Evolutionary conservation across 2,888 invertebrate genomes (phyloP), one percentile per base, ranked within the genome.

Genomic region (Toxonevra muliebris): DNA sequence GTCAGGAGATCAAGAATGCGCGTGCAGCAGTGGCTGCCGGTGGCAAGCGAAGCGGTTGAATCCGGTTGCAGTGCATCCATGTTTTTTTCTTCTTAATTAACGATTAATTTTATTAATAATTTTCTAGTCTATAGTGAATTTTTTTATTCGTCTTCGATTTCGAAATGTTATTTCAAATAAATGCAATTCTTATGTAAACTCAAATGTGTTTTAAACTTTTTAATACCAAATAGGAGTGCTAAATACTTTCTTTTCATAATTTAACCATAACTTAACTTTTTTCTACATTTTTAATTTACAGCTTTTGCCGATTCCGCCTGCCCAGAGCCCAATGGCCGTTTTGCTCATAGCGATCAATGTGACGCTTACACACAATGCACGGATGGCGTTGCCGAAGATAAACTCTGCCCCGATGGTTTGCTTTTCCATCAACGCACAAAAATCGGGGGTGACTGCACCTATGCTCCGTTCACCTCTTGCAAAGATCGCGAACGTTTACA

Each of bases 321-420:
- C 77, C 88, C 88, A 0, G 88, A 90, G 74, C 88, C 87, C 65
- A 91, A 92, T 77, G 93, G 91, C 59, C 87, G 92, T 40, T 92
- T 89, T 77, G 88, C 92, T 0, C 87, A 89, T 0, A 81, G 88
- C 0, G 89, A 88, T 5, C 91, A 92, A 81, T 94, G 93, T 76
- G 94, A 94, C 77, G 89, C 88, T 76, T 93, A 92, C 77, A 86
- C 89, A 67, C 91, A 92, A 77, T 93, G 92, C 78, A 81, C 87
- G 72, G 80, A 94, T 72, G 94, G 93, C 19, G 89, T 91, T 11
- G 86, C 90, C 0, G 89, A 90, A 77, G 90, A 92, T 76, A 93
- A 93, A 78, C 84, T 90, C 2, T 95, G 95, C 72, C 92, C 94
- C 0, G 95, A 95, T 78, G 95, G 94, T 30, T 87, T 95, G 42